These are phyloP conservation scores for Zeus faber DNA, from an alignment of 2,113 vertebrate species.

Conservation along the genomic window DNA sequence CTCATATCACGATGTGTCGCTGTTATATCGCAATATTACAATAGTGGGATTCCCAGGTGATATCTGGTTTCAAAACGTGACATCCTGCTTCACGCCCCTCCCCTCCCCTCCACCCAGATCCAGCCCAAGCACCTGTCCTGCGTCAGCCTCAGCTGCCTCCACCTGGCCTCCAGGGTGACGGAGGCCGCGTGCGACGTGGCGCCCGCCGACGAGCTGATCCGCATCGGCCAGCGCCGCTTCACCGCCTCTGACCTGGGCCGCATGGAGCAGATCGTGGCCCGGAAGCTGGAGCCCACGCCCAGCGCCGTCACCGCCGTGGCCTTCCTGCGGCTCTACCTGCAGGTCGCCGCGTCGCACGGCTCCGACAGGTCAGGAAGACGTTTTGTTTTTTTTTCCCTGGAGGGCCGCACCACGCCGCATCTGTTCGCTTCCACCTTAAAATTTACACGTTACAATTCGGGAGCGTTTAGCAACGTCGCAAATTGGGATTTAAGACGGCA, in stretches of 20 bases:
- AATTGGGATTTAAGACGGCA: too few relatives aligned
- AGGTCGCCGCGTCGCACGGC: slow-evolving; percentile 82
- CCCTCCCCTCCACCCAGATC: slow-evolving; percentile 72
- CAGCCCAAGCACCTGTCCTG: slow-evolving; percentile 96
- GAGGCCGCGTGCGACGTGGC: slow-evolving; percentile 89
- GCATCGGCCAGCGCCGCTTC: slow-evolving; percentile 95
- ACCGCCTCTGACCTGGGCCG: slow-evolving; percentile 90
- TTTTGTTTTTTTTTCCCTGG: too few relatives aligned
- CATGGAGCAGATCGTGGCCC: slow-evolving; percentile 95
- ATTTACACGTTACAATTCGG: too few relatives aligned
- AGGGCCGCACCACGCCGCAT: too few relatives aligned
- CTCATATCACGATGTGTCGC: too few relatives aligned
- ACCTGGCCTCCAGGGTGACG: slow-evolving; percentile 84
- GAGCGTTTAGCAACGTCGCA: too few relatives aligned
- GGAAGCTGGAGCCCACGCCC: slow-evolving; percentile 93
- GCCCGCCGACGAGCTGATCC: slow-evolving; percentile 87
- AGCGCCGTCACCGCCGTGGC: slow-evolving; percentile 97
- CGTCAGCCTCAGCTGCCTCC: slow-evolving; percentile 91
- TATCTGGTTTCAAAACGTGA: background rate
- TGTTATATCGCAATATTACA: too few relatives aligned
- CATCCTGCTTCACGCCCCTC: background rate
- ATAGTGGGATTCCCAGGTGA: background rate
- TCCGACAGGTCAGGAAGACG: slow-evolving; percentile 88
- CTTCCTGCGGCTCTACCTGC: slow-evolving; percentile 94
- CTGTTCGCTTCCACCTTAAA: too few relatives aligned